A percentile compares a stretch with the other conserved stretches of the same genome.
phyloP scores from a whole-genome alignment of 2,113 vertebrate species.

The Chamaetylas fuelleborni region DNA sequence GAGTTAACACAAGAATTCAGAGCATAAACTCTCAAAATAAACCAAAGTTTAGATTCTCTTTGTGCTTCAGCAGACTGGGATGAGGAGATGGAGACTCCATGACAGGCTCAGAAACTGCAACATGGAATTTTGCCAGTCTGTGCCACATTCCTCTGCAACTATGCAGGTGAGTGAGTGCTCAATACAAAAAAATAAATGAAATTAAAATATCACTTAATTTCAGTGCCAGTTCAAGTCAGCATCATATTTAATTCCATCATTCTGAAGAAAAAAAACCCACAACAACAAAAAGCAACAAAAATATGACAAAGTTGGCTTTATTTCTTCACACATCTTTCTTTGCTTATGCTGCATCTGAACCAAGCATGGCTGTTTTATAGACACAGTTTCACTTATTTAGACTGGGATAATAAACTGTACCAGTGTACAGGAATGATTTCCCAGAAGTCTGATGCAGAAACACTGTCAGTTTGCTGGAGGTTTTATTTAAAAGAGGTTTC shows the following conservation, averaged over 20 bases:
- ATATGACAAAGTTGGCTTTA: not conserved
- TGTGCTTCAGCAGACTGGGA: not conserved
- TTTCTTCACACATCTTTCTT: not conserved
- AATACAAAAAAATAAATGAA: not conserved
- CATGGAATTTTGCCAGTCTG: not conserved
- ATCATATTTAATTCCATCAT: not conserved
- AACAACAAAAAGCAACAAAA: not conserved
- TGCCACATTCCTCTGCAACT: not conserved
- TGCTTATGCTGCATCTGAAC: not conserved
- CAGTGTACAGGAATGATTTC: not conserved
- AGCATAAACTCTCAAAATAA: not conserved
- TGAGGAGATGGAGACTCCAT: not conserved
- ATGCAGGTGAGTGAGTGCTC: not conserved
- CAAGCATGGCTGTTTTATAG: not conserved
- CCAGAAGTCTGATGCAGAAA: not conserved
- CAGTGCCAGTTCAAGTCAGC: not conserved
- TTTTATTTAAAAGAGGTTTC: not conserved
- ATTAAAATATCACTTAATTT: not conserved
- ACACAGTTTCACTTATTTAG: not conserved
- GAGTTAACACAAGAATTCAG: not conserved
- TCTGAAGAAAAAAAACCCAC: not conserved
- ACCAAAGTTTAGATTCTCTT: not conserved
- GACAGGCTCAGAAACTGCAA: not conserved
- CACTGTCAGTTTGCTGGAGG: not conserved
- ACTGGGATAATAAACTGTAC: not conserved